Base-by-base conservation (phyloP, 2,113 vertebrate genomes). In the Nesospiza acunhae region DNA sequence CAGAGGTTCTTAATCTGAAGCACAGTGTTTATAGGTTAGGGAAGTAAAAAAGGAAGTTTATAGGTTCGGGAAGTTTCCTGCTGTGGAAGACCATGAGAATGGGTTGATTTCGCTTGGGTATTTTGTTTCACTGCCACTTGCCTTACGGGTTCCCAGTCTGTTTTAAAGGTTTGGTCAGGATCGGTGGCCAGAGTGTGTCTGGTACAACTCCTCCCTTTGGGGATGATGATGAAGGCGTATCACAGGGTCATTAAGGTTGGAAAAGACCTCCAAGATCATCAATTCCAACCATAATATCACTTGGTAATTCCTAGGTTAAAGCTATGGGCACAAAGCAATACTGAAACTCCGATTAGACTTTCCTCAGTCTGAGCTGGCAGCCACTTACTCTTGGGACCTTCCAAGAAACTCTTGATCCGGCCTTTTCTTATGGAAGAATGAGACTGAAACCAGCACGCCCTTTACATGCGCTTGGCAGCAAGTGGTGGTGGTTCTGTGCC, bases 11-110 rank as follows among this genome's bases (percentile, higher is more conserved):
- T 95, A 52, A 84, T 94, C 73, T 82, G 58, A 82, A 94, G 70
- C 60, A 77, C 39, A 39, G 62, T 87, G 58, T 97, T 97, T 67
- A 82, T 74, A 95, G 63, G 75, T 94, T 95, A 76, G 75, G 92
- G 94, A 84, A 93, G 49, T 89, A 89, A 94, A 63, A 85, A 96
- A 47, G 22, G 94, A 83, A 93, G 58, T 97, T 96, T 64, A 79
- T 74, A 94, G 68, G 77, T 95, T 94, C 73, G 74, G 92, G 94
- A 84, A 93, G 47, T 77, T 76, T 92, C 50, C 86, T 94, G 84
- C 88, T 95, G 30, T 77, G 72, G 20, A 87, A 49, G 31, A 66
- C 33, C 2, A 0, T 13, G 15, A 55, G 31, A 67, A 94, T 3
- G 24, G 41, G 13, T 76, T 94, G 53, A 67, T 84, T 87, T 84